Evolutionary conservation across 2,797 vertebrate genomes (phyloP), one percentile per base, ranked within the genome.

Genomic region (Megaceryle alcyon): DNA sequence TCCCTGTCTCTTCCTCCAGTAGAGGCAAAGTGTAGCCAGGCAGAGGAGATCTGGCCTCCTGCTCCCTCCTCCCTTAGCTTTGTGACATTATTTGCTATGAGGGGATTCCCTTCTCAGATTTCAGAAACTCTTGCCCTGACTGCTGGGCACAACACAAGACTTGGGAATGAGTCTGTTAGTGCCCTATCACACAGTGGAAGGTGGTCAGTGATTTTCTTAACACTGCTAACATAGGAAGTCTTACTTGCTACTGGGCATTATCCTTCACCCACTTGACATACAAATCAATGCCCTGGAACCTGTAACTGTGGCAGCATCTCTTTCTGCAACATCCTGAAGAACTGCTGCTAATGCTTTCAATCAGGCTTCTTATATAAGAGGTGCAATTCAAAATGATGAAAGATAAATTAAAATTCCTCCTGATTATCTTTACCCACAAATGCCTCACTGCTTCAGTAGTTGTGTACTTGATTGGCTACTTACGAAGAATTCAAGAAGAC

Each of bases 111-210:
- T 75, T 85, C 46, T 69, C 53, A 53, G 0, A 14, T 57, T 91
- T 61, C 28, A 71, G 82, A 68, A 70, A 44, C 12, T 61, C 35
- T 7, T 26, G 5, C n/a, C 49, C 29, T 44, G 29, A 14, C 49
- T 64, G 35, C 33, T 44, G 26, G 53, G 66, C 16, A 3, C 8
- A 16, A 57, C 41, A 19, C 14, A n/a, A 37, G 44, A 69, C 5
- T 69, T 71, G 68, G 57, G 33, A 60, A 31, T 1, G 3, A 68
- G n/a, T 77, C 46, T 65, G 2, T 53, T 71, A 71, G n/a, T 69
- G 44, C 26, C 4, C 35, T 35, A 0, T 64, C 13, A 1, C 1
- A 0, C 23, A 21, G n/a, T 48, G 12, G 35, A 61, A 84, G n/a
- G 54, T 76, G 60, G 4, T n/a, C 46, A 41, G 37, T 35, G 77